phyloP scores from a whole-genome alignment of 1,140 invertebrate species.

The Zaprionus tsacasi region DNA sequence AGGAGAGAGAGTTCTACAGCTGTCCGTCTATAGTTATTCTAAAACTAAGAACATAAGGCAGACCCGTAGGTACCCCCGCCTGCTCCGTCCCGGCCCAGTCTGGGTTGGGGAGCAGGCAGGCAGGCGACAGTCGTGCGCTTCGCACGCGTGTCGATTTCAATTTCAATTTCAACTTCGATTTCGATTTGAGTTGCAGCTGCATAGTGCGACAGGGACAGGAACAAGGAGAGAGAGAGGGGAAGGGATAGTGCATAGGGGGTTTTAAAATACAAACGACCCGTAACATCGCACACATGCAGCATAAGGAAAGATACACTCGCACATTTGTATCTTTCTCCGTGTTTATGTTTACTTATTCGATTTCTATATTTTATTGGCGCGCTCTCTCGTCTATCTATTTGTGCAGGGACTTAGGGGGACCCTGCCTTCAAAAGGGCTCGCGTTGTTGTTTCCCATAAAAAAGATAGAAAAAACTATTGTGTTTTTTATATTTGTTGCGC shows the following conservation, averaged over 20 bases:
- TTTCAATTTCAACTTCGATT: conserved; percentile 41
- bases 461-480: conserved; percentile 53
- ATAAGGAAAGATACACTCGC: background rate
- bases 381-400: conserved; percentile 54
- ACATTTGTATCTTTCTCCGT: conserved; percentile 26
- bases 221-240: conserved; percentile 11
- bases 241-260: conserved; percentile 7
- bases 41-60: conserved; percentile 27
- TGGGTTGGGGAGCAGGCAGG: conserved; percentile 50
- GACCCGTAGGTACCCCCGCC: background rate
- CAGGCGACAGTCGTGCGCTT: conserved; percentile 60
- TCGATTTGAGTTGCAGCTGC: conserved; percentile 53
- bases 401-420: conserved; percentile 45
- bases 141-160: conserved; percentile 76
- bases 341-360: conserved; percentile 75
- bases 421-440: conserved; percentile 12
- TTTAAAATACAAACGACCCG: conserved; percentile 60
- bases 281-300: conserved; percentile 14
- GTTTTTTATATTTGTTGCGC: conserved; percentile 50
- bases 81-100: background rate
- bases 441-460: conserved; percentile 45
- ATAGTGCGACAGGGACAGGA: conserved; percentile 30
- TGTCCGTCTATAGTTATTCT: conserved; percentile 35
- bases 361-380: conserved; percentile 58
- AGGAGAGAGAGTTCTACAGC: conserved; percentile 12